Conservation (phyloP, 2,113 vertebrate genomes). For the Hydrolagus affinis region DNA sequence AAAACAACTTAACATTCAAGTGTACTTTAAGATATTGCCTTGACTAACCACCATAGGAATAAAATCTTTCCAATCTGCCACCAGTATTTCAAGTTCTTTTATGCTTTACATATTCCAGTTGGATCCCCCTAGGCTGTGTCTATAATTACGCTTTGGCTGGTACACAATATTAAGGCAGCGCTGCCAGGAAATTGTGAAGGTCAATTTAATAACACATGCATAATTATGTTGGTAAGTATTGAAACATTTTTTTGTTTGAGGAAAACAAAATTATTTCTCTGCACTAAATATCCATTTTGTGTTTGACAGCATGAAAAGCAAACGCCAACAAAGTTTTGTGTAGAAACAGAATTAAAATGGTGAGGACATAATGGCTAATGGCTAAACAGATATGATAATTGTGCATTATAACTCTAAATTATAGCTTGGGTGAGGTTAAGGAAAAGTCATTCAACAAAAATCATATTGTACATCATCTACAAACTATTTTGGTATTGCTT, state of each 20-base stretch:
- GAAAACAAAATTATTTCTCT: background rate
- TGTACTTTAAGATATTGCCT: background rate
- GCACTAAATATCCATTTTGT: background rate
- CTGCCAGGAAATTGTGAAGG: background rate
- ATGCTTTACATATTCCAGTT: background rate
- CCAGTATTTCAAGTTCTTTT: background rate
- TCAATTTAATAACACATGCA: background rate
- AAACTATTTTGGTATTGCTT: background rate
- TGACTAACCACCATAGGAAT: background rate
- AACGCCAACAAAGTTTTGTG: background rate
- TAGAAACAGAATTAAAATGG: no score
- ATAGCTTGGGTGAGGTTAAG: background rate
- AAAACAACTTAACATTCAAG: background rate
- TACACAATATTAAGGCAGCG: background rate
- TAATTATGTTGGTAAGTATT: background rate
- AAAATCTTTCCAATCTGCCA: background rate
- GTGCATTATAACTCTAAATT: no score
- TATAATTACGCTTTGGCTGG: conserved; percentile 1
- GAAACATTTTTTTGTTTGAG: background rate
- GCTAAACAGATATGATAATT: background rate
- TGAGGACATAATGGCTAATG: background rate
- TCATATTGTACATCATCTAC: background rate
- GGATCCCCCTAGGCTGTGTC: background rate
- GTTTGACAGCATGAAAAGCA: background rate
- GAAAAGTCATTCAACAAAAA: background rate